These are phyloP conservation scores for Eupithecia tripunctaria DNA, from an alignment of 2,888 invertebrate genomes.

Conservation along the genomic window DNA sequence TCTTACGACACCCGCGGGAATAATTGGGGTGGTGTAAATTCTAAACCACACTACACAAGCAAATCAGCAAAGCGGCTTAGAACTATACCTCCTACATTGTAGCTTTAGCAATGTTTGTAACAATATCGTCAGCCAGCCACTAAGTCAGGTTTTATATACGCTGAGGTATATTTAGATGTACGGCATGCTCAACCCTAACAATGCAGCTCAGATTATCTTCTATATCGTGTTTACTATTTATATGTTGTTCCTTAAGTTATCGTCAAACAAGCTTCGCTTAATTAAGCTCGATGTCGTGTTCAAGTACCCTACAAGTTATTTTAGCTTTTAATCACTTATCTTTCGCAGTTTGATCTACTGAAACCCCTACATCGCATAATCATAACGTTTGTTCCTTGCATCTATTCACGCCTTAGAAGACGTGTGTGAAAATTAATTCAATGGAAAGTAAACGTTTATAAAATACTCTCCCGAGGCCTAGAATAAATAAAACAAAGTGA, in stretches of 20 bases:
- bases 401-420: slow-evolving; percentile 8
- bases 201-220: slow-evolving; percentile 31
- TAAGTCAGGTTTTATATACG: background rate
- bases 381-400: background rate
- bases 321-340: slow-evolving; percentile 14
- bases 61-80: too few relatives aligned
- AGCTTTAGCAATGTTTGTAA: background rate
- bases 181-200: slow-evolving; percentile 25
- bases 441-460: slow-evolving; percentile 25
- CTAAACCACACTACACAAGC: too few relatives aligned
- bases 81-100: too few relatives aligned
- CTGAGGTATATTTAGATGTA: slow-evolving; percentile 5
- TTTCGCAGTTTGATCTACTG: background rate
- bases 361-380: background rate
- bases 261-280: slow-evolving; percentile 29
- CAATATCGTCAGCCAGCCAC: background rate
- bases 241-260: slow-evolving; percentile 25
- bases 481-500: slow-evolving; percentile 29
- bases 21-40: too few relatives aligned
- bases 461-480: slow-evolving; percentile 13
- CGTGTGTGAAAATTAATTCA: slow-evolving; percentile 24
- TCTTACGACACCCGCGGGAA: too few relatives aligned
- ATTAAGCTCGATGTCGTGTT: slow-evolving; percentile 26
- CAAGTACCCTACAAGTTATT: slow-evolving; percentile 16
- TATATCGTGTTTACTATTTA: slow-evolving; percentile 32